Conservation (phyloP, 2,113 vertebrate genomes). For the Scortum barcoo region DNA sequence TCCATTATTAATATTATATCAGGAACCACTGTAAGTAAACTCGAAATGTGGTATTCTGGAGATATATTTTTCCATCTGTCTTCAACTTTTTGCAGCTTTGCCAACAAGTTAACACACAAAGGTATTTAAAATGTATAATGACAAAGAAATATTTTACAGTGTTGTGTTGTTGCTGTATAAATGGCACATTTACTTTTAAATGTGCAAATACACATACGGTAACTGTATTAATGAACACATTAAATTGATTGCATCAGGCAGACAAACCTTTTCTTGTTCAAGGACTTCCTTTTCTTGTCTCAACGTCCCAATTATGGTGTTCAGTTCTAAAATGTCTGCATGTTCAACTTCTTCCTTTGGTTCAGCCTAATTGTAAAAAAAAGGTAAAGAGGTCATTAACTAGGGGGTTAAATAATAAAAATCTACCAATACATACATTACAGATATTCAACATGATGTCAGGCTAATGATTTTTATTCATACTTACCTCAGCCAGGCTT, state of each 20-base stretch:
- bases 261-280: slow-evolving; percentile 81
- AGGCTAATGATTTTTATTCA: not conserved
- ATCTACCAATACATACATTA: too few species aligned
- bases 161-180: not conserved
- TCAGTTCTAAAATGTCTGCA: slow-evolving; percentile 87
- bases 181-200: not conserved
- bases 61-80: not conserved
- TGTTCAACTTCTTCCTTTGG: slow-evolving; percentile 82
- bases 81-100: not conserved
- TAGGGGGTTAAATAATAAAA: not conserved
- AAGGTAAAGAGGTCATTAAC: not conserved
- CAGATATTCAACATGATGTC: not conserved
- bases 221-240: not conserved
- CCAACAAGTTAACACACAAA: not conserved
- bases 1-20: not conserved
- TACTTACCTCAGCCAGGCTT: slow-evolving; percentile 86
- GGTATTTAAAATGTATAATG: too few species aligned
- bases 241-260: not conserved
- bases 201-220: not conserved
- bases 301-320: slow-evolving; percentile 82
- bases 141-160: not conserved
- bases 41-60: not conserved
- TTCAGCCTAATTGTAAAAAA: slow-evolving; percentile 58
- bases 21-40: not conserved
- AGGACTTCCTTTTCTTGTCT: slow-evolving; percentile 84